Conservation (phyloP, 2,113 vertebrate species). For the Pseudolaguvia tuberculata region DNA sequence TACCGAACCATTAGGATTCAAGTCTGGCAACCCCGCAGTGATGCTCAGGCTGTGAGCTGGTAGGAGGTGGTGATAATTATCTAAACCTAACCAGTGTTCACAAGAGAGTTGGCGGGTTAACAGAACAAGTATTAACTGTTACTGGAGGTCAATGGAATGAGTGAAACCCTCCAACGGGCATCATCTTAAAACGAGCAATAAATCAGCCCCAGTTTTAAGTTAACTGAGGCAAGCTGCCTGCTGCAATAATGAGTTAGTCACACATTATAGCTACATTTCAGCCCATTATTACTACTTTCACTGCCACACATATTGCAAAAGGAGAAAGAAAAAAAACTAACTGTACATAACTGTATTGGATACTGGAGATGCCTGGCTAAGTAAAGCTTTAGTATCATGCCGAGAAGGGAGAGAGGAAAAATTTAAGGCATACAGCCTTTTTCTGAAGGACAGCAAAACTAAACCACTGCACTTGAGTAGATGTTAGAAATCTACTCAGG, state of each 20-base stretch:
- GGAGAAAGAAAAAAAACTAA: background rate
- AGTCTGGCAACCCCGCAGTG: background rate
- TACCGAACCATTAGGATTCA: background rate
- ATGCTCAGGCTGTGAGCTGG: background rate
- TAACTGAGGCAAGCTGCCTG: constrained; percentile 23
- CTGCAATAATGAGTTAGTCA: constrained; percentile 17
- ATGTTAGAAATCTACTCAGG: too few relatives aligned
- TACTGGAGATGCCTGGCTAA: background rate
- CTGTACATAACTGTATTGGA: background rate
- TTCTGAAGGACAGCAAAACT: too few relatives aligned
- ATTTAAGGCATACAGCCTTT: too few relatives aligned
- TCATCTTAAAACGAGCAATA: constrained; percentile 1
- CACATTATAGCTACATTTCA: constrained; percentile 5
- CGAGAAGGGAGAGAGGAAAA: too few relatives aligned
- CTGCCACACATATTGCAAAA: background rate
- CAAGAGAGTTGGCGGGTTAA: background rate
- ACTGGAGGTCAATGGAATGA: background rate
- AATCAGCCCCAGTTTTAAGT: constrained; percentile 15
- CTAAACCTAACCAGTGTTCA: background rate
- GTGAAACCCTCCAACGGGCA: constrained; percentile 13
- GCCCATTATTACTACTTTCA: background rate
- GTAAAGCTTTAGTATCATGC: background rate
- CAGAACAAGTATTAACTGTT: background rate
- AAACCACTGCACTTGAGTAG: too few relatives aligned
- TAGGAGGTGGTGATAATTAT: background rate